Evolutionary conservation across 2,797 vertebrate genomes (phyloP), one percentile per base, ranked within the genome.

Genomic region (Sphaeramia orbicularis): DNA sequence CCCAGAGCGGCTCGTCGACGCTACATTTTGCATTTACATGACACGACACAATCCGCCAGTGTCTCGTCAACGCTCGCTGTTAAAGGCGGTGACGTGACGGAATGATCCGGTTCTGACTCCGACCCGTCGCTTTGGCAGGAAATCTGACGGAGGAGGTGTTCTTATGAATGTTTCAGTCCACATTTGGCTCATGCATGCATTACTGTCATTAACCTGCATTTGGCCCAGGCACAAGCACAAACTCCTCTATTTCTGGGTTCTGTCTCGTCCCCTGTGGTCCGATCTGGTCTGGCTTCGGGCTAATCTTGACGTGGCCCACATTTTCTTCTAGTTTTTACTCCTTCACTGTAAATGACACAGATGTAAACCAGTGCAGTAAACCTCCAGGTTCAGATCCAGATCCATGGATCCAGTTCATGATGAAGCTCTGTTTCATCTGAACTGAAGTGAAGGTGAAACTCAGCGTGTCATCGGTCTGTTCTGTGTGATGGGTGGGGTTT

Each of bases 251-350:
- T 57, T 41, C 48, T 44, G 24, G 56, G 54, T 86, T 76, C 64
- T 47, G 12, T 71, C 57, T 73, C 11, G 2, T 70, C 74, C 63
- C 45, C 0, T 57, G 78, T 74, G 73, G 65, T 86, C 83, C 59
- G 55, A 56, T 79, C 47, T 75, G 37, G 72, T 80, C 82, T 90
- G 78, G 59, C 60, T 70, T 55, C 65, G 42, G 69, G 67, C 78
- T 91, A 80, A 87, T 92, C 86, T 89, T 77, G 65, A 86, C 76
- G 43, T 88, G 87, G 54, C 87, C 89, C 83, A 89, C 69, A 88
- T 93, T 88, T 63, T 53, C 35, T 40, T 77, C 65, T 83, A 86
- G 74, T 83, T 80, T 44, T 50, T 77, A 37, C 62, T 87, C 58
- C 45, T 70, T 53, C 60, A 64, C 55, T 45, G 68, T 51, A 76